Evolutionary conservation across 2,113 vertebrate species (phyloP).

Genomic region (Chloropsis hardwickii): DNA sequence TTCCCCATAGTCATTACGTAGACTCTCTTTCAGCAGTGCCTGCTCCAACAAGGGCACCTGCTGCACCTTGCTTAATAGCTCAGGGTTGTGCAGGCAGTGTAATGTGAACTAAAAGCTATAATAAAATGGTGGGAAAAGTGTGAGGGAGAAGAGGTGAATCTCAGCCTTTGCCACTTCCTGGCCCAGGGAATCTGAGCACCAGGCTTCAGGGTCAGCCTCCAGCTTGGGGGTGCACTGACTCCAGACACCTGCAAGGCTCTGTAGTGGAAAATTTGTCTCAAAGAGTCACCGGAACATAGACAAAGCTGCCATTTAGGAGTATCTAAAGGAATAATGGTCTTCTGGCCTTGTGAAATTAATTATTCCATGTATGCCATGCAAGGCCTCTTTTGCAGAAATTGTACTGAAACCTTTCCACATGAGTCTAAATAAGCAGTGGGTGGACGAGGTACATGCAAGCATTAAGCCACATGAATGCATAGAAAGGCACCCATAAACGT

Average conservation of each 20-base stretch:
- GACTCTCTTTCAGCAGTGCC: background rate
- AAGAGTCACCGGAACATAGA: background rate
- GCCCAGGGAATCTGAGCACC: background rate
- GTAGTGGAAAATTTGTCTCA: background rate
- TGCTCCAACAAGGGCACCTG: background rate
- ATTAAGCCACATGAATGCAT: background rate
- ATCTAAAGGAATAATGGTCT: background rate
- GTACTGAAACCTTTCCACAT: background rate
- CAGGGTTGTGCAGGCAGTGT: background rate
- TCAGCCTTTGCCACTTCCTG: background rate
- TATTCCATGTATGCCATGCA: rapidly evolving
- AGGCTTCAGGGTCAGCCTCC: background rate
- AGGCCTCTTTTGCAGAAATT: background rate
- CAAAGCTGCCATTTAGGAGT: background rate
- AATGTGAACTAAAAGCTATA: background rate
- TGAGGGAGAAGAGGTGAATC: background rate
- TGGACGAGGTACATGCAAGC: background rate
- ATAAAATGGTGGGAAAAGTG: background rate
- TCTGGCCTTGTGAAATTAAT: background rate
- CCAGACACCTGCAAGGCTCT: background rate
- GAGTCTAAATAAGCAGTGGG: background rate
- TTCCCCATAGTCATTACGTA: background rate
- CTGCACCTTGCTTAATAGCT: background rate
- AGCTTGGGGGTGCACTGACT: background rate
- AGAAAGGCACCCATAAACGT: background rate